Evolutionary conservation across 2,797 vertebrate species (phyloP).

Genomic region (Sylvia borin): DNA sequence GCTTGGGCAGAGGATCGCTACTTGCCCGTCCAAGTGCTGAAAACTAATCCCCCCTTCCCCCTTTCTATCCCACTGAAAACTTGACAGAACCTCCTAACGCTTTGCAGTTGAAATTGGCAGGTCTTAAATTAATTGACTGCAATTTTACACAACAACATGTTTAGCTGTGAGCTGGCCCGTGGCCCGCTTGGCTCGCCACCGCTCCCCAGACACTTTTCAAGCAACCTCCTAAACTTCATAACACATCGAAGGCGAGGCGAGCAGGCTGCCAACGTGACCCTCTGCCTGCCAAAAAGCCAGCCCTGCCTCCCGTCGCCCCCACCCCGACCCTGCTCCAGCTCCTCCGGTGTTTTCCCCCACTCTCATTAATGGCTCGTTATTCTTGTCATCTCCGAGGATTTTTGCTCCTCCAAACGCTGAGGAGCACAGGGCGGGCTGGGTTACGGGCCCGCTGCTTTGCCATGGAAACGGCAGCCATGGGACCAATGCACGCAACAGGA

Average conservation of each 20-base stretch:
- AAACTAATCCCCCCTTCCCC: constrained; percentile 51
- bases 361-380: constrained; percentile 55
- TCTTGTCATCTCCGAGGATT: constrained; percentile 38
- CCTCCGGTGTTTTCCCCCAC: constrained; percentile 20
- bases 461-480: constrained; percentile 43
- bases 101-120: constrained; percentile 76
- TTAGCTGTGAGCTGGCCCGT: constrained; percentile 68
- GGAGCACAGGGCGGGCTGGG: constrained; percentile 10
- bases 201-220: constrained; percentile 74
- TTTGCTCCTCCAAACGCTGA: constrained; percentile 27
- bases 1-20: neutral
- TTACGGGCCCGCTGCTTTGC: constrained; percentile 48
- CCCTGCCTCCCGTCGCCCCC: constrained; percentile 11
- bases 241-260: constrained; percentile 63
- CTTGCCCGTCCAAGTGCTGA: constrained; percentile 46
- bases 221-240: constrained; percentile 75
- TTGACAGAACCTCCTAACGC: constrained; percentile 65
- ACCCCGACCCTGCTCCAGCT: constrained; percentile 36
- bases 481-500: neutral
- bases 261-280: constrained; percentile 71
- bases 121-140: constrained; percentile 79
- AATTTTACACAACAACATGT: constrained; percentile 77
- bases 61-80: constrained; percentile 64
- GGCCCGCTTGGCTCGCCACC: constrained; percentile 65
- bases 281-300: constrained; percentile 70